phyloP scores from a whole-genome alignment of 2,113 vertebrate genomes.

The Prochilodus magdalenae region DNA sequence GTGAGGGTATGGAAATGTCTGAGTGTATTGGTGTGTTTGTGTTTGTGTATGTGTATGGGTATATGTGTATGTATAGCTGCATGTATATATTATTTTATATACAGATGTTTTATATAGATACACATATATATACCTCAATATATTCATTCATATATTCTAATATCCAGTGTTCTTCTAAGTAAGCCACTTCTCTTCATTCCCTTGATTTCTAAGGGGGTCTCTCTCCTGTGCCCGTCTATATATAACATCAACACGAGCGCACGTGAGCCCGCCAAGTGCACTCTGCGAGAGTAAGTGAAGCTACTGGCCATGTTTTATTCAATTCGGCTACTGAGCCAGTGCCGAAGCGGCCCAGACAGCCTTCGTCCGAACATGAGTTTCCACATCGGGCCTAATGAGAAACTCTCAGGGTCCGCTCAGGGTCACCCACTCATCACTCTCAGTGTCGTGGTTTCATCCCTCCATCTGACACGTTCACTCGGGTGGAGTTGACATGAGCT shows the following conservation, averaged over 20 bases:
- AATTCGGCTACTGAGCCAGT: constrained; percentile 58
- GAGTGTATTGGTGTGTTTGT: too few relatives aligned
- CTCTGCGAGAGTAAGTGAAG: constrained; percentile 59
- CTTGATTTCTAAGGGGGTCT: neutral
- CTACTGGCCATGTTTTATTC: constrained; percentile 71
- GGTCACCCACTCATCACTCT: neutral
- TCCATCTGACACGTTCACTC: neutral
- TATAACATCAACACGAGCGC: constrained; percentile 62
- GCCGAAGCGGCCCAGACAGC: constrained; percentile 34
- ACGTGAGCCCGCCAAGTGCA: constrained; percentile 67
- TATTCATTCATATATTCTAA: too few relatives aligned
- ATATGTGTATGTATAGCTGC: too few relatives aligned
- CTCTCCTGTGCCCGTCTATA: constrained; percentile 57
- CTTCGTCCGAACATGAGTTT: constrained; percentile 28
- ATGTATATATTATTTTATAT: too few relatives aligned
- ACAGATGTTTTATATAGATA: too few relatives aligned
- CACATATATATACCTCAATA: too few relatives aligned
- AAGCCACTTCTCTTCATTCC: neutral
- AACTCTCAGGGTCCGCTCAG: constrained; percentile 8
- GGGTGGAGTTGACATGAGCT: neutral
- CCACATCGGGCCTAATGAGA: constrained; percentile 42
- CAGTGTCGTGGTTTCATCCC: neutral
- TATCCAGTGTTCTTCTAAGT: too few relatives aligned
- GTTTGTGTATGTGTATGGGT: too few relatives aligned
- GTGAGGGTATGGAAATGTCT: too few relatives aligned